A percentile compares a stretch with the other conserved stretches of the same genome.
Evolutionary conservation across 1,140 invertebrate species (phyloP).

Genomic region (Eurosta solidaginis): DNA sequence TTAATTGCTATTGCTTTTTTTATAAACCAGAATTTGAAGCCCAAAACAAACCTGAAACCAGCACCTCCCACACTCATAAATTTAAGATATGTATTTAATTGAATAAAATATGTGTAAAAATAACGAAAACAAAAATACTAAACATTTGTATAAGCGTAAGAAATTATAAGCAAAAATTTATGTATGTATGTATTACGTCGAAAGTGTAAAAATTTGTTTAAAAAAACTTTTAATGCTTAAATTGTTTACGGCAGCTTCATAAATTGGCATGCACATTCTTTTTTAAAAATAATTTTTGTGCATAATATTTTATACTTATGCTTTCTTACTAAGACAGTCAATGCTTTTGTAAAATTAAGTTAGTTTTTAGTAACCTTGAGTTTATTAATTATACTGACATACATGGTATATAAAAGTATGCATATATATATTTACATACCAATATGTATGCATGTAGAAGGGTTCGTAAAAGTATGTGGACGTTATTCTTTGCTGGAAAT

Average conservation of each 20-base stretch:
- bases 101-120: not conserved
- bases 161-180: not conserved
- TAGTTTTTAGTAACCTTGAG: not conserved
- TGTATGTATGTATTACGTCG: too few species aligned
- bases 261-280: not conserved
- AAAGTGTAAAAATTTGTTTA: not conserved
- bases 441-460: not conserved
- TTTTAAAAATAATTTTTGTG: not conserved
- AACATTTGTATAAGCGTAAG: not conserved
- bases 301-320: not conserved
- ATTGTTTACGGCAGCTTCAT: not conserved
- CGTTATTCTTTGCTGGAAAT: not conserved
- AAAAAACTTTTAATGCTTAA: not conserved
- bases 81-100: not conserved
- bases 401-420: not conserved
- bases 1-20: not conserved
- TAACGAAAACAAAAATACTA: not conserved
- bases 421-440: not conserved
- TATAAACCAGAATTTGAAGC: not conserved
- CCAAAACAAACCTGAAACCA: not conserved
- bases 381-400: not conserved
- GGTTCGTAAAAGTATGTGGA: not conserved
- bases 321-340: too few species aligned
- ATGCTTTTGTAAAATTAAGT: not conserved
- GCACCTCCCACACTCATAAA: conserved; percentile 5